These are phyloP conservation scores for Scartelaos histophorus DNA, from an alignment of 2,113 vertebrate genomes.

Conservation along the genomic window DNA sequence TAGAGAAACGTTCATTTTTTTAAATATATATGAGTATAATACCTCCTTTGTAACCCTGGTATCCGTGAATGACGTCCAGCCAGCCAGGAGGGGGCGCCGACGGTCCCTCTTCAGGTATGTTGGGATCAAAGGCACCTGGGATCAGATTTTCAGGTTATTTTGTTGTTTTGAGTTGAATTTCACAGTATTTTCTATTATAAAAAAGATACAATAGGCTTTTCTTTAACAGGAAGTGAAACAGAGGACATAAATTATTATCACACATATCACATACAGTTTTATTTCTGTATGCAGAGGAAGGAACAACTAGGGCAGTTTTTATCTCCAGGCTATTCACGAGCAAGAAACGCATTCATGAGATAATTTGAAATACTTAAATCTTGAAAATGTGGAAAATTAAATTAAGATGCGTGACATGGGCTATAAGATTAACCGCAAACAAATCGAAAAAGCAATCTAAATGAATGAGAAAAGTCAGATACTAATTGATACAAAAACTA, in stretches of 20 bases:
- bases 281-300: not conserved
- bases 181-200: no score
- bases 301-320: not conserved
- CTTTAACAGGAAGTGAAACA: not conserved
- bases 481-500: no score
- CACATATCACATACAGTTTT: not conserved
- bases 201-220: no score
- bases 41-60: conserved; percentile 46
- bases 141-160: fast-evolving
- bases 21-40: not conserved
- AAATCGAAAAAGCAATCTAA: no score
- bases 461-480: not conserved
- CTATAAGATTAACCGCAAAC: no score
- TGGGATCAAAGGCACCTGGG: conserved; percentile 65
- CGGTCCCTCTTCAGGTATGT: conserved; percentile 68
- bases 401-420: no score
- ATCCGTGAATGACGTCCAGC: conserved; percentile 62
- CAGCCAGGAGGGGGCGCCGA: conserved; percentile 70
- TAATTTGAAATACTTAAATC: not conserved
- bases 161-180: not conserved
- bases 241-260: not conserved
- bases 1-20: not conserved
- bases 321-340: not conserved
- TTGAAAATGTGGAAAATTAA: no score
- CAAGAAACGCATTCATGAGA: not conserved